Conservation (phyloP, 2,797 vertebrate genomes). For the Anableps anableps region DNA sequence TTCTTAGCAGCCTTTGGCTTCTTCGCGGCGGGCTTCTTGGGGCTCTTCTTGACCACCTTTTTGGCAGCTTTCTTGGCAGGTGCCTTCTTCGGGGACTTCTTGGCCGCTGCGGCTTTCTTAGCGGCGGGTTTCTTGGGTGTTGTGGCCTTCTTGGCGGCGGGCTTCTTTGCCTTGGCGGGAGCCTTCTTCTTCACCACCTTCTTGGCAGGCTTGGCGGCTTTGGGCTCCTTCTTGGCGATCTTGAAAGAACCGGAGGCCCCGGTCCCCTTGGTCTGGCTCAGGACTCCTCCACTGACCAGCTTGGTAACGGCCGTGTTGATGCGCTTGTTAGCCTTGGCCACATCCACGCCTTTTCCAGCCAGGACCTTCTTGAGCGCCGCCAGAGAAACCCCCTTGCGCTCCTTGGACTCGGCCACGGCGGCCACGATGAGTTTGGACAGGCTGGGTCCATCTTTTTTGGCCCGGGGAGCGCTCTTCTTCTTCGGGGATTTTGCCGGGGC, state of each 20-base stretch:
- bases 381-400: conserved; percentile 15
- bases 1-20: conserved; percentile 4
- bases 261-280: conserved; percentile 15
- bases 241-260: conserved; percentile 32
- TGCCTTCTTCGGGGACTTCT: neutral
- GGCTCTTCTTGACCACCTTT: neutral
- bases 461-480: neutral
- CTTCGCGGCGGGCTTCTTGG: neutral
- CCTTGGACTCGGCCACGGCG: conserved; percentile 20
- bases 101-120: neutral
- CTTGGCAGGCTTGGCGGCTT: neutral
- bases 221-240: conserved; percentile 2
- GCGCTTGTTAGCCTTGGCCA: conserved; percentile 12
- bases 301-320: conserved; percentile 9
- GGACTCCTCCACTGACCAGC: accelerated
- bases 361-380: conserved; percentile 19
- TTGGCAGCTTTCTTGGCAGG: neutral
- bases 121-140: neutral
- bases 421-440: conserved; percentile 2
- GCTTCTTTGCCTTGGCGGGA: conserved; percentile 20
- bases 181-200: conserved; percentile 20
- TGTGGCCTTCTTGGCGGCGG: conserved; percentile 2
- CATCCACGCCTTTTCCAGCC: neutral
- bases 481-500: conserved; percentile 11
- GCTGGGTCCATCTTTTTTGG: conserved; percentile 16